phyloP scores from a whole-genome alignment of 2,797 vertebrate genomes.

The Tachyglossus aculeatus region DNA sequence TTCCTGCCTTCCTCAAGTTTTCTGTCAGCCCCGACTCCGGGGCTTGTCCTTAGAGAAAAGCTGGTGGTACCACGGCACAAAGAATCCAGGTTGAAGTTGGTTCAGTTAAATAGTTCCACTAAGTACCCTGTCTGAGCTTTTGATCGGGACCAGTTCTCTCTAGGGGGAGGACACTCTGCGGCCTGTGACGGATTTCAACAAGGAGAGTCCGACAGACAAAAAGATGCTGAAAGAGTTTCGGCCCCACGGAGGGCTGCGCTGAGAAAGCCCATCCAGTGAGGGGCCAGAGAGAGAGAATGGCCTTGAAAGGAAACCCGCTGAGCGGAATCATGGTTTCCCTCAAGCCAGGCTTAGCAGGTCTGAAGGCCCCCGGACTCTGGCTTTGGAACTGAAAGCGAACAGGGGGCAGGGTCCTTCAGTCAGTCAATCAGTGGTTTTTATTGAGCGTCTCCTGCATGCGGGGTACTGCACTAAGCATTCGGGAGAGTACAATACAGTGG shows the following conservation, averaged over 20 bases:
- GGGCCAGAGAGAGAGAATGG: conserved; percentile 48
- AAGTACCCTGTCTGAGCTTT: conserved; percentile 37
- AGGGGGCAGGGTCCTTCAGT: conserved; percentile 7
- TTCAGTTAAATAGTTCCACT: conserved; percentile 31
- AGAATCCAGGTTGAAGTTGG: conserved; percentile 35
- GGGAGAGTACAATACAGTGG: too few species aligned
- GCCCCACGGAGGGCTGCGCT: conserved; percentile 6
- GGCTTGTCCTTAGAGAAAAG: conserved; percentile 22
- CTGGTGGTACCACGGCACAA: conserved; percentile 38
- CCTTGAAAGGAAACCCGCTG: neutral
- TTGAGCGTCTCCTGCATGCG: too few species aligned
- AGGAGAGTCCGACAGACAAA: conserved; percentile 22
- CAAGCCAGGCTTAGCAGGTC: neutral
- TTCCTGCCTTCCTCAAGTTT: conserved; percentile 64
- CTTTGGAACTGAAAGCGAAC: neutral
- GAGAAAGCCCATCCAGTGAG: neutral
- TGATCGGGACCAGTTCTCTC: conserved; percentile 4
- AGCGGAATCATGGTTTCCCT: too few species aligned
- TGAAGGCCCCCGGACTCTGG: neutral
- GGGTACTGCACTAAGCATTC: too few species aligned
- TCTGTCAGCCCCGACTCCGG: conserved; percentile 43
- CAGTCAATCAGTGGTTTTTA: too few species aligned
- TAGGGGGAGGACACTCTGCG: conserved; percentile 3
- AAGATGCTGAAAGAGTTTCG: conserved; percentile 39
- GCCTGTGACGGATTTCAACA: conserved; percentile 14